Base-by-base conservation (phyloP, 2,113 vertebrate species). In the Channa maculata region DNA sequence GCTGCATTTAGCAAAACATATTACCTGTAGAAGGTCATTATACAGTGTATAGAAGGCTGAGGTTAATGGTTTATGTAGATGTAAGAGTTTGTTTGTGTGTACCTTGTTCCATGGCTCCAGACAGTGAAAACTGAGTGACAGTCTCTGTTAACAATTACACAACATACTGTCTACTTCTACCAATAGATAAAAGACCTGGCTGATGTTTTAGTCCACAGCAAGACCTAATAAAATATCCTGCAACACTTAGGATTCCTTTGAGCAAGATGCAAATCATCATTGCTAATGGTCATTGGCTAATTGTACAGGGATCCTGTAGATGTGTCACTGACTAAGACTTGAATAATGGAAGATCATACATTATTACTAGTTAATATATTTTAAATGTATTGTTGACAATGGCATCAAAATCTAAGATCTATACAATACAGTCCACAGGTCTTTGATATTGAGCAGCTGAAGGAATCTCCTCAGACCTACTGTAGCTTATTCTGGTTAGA, bases 61-160 rank as follows among this genome's bases (percentile, higher is more conserved):
- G 57, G 74, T 88, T 71, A 85, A 80, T 80, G 72, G 69, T 68
- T 85, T 72, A 51, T 82, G 51, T 63, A 54, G 15, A 37, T 34
- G 3, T 37, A 37, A 43, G 55, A 50, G 55, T 1, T 3, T 46
- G 45, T 55, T 33, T 57, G 33, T 45, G 8, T 53, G 57, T 24
- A 46, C 51, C 53, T 37, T 46, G 36, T 39, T 39, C 13, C 10
- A 62, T 51, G 66, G 15, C 9, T 8, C 7, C 0, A 61, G 58
- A 71, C n/a, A 1, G 39, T 48, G 50, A 58, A 45, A 48, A 55
- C 33, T 74, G 85, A 78, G 9, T 82, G 86, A 76, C 65, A 58
- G 65, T 55, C 14, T 71, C 12, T 71, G 66, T 50, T 78, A 24
- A 62, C 50, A 76, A 77, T 82, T 77, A 76, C 50, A 77, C 43